Conservation (phyloP, 2,888 invertebrate genomes). For the Tenthredo livida region DNA sequence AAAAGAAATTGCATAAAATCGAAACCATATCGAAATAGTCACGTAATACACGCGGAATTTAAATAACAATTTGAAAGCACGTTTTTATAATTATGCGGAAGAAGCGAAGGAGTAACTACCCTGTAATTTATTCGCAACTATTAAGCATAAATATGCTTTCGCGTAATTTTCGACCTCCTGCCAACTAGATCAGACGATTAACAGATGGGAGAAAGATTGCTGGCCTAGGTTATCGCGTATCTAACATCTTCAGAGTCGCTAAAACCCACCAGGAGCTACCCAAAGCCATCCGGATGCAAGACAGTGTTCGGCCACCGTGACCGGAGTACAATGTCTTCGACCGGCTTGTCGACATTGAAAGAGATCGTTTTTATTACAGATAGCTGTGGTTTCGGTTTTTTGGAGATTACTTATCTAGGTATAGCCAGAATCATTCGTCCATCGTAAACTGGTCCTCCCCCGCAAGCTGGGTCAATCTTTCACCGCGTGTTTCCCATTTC, state of each 20-base stretch:
- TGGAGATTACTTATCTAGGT: constrained; percentile 2
- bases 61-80: constrained; percentile 38
- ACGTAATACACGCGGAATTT: constrained; percentile 46
- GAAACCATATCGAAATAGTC: constrained; percentile 37
- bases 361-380: constrained; percentile 19
- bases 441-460: not conserved
- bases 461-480: not conserved
- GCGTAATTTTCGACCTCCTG: constrained; percentile 42
- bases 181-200: constrained; percentile 49
- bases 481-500: not conserved
- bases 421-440: not conserved
- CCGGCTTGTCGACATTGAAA: constrained; percentile 30
- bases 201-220: constrained; percentile 27
- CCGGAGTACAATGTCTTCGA: constrained; percentile 41
- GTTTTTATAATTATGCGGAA: constrained; percentile 40
- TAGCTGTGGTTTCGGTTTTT: constrained; percentile 43
- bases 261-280: constrained; percentile 30
- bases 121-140: constrained; percentile 27
- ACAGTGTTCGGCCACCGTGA: constrained; percentile 37
- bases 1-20: constrained; percentile 51
- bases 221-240: constrained; percentile 29
- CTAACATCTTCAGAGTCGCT: constrained; percentile 28
- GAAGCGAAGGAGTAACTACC: not conserved
- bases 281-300: constrained; percentile 44
- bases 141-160: not conserved